Base-by-base conservation (phyloP, 1,140 invertebrate genomes). In the Uloborus diversus region DNA sequence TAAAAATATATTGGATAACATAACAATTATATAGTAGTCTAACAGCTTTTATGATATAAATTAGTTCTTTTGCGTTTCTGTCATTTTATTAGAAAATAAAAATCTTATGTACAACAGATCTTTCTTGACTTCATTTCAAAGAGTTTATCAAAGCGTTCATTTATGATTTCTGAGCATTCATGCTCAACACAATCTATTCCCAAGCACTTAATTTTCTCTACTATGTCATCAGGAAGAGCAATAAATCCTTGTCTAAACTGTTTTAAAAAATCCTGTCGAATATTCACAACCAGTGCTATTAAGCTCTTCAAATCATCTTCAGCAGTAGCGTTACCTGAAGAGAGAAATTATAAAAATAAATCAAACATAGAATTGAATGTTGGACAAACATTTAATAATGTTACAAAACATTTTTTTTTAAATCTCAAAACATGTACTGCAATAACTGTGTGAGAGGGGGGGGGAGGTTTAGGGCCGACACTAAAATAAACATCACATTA, bases 81-180 rank as follows among this genome's bases (percentile, higher is more conserved):
- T n/a, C n/a, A n/a, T n/a, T n/a, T n/a, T n/a, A n/a, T n/a, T n/a
- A n/a, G n/a, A n/a, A n/a, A n/a, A n/a, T n/a, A n/a, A n/a, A n/a
- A n/a, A n/a, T n/a, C n/a, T n/a, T n/a, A n/a, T n/a, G n/a, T n/a
- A n/a, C n/a, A n/a, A n/a, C n/a, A n/a, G n/a, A n/a, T n/a, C n/a
- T n/a, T n/a, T n/a, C n/a, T n/a, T n/a, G n/a, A n/a, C n/a, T n/a
- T 30, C 51, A 32, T 56, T 14, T 20, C 28, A 70, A 23, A n/a
- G n/a, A n/a, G 13, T n/a, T 9, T 70, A 25, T 70, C 68, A 70
- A 70, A 70, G 2, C 23, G 27, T 56, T 56, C 33, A 37, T 14
- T 33, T 57, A 70, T 25, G 25, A 56, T n/a, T 33, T 62, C 11
- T 33, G 62, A 57, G 51, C 33, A 75, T 62, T 62, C 57, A 4